Evolutionary conservation across 2,113 vertebrate genomes (phyloP), one percentile per base, ranked within the genome.

Genomic region (Phalacrocorax pelagicus): DNA sequence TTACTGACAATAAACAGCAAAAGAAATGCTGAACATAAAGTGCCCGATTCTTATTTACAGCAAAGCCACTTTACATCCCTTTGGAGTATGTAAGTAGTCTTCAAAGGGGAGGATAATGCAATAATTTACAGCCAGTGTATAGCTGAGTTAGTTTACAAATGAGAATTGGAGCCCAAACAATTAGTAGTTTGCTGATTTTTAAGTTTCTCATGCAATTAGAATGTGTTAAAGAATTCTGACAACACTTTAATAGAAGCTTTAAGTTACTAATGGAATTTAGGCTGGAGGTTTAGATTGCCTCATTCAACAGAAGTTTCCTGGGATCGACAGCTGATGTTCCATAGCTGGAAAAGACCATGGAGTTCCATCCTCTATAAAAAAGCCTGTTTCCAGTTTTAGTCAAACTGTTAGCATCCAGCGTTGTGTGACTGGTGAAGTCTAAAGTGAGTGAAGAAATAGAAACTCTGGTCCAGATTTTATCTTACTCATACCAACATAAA

Each of bases 401-500:
- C 34, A 81, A 92, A 84, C 21, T 62, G 12, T 47, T 85, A 89
- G 59, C 13, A 89, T 55, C 46, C 9, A 51, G 21, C 42, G 12
- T 27, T 90, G 40, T 70, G 61, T 75, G 46, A 73, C 14, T n/a
- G 11, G 13, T 94, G 61, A 93, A 85, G 61, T 78, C 23, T 58
- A 49, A 83, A 63, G 36, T 63, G 17, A 82, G 19, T 58, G 42
- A 95, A 89, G 40, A 94, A 82, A 81, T 4, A 78, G 51, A 80
- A 95, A 58, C 12, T 59, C 40, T 27, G 61, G 46, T 27, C 32
- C 46, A 78, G 72, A 81, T 66, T 95, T 88, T 77, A 49, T 92
- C 54, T 90, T 90, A 30, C 34, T 90, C 90, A 87, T 88, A 71
- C 82, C 24, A 30, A 24, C 57, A 47, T 81, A 95, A 95, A 97